Evolutionary conservation across 2,797 vertebrate species (phyloP), one percentile per base, ranked within the genome.

Genomic region (Sternarchorhynchus goeldii): DNA sequence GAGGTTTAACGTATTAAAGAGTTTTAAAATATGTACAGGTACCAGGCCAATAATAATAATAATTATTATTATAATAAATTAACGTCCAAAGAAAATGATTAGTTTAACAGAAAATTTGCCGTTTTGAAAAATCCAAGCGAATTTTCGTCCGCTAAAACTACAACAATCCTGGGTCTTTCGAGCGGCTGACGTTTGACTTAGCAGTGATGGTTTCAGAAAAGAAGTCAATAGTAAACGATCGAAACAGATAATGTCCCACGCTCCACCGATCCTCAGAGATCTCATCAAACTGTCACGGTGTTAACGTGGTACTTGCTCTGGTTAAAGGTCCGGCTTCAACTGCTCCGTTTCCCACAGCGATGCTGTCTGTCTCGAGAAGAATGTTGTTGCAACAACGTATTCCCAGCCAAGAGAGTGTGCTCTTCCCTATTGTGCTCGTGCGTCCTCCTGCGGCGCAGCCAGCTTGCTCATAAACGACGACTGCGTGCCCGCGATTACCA

Each of bases 381-480:
- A 76, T 64, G 41, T 85, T 82, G 79, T 79, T 81, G 81, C 79
- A 67, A 20, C 63, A 68, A 60, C 58, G 70, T 18, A 83, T 86
- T 82, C 82, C 80, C 81, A 75, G 62, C 82, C 41, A 68, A 73
- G 76, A 71, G 78, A 67, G 81, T 14, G 86, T 77, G 84, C 45
- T 80, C 57, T 8, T 74, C 84, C 86, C 89, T 88, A 90, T 91
- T 91, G 90, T 91, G 89, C 74, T 78, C 73, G 70, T 75, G 78
- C 84, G 71, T 82, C 81, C 82, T 86, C 64, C 85, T 78, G 86
- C 83, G 56, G 87, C 74, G 86, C 78, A 29, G 76, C 78, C 81
- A 56, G 79, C 82, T 77, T 34, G 77, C 80, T 72, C 59, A 73
- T 66, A 36, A 45, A 50, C 62, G n/a, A 66, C 65, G 32, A 70